A percentile compares a stretch with the other conserved stretches of the same genome.
These are phyloP conservation scores for Macrochelys suwanniensis DNA, from an alignment of 2,797 vertebrate genomes.

Conservation along the genomic window DNA sequence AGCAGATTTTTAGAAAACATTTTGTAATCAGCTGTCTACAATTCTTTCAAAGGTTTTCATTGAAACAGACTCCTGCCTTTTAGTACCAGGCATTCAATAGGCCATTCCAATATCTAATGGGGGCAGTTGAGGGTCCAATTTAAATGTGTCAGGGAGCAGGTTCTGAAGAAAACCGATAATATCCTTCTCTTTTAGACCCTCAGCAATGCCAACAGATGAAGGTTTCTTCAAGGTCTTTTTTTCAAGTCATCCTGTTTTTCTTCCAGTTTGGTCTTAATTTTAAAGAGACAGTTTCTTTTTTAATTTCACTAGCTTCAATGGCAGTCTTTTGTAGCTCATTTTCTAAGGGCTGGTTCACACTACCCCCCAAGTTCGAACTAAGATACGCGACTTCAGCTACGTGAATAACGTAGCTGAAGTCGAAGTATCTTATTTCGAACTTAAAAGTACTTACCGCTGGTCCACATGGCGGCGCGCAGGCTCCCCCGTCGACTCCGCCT, in stretches of 20 bases:
- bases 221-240: background rate
- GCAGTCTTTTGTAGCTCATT: background rate
- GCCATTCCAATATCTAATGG: background rate
- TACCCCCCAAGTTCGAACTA: too few relatives aligned
- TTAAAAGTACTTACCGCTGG: too few relatives aligned
- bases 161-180: too few relatives aligned
- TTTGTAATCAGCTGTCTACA: background rate
- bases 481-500: too few relatives aligned
- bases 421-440: too few relatives aligned
- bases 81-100: background rate
- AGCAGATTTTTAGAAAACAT: background rate
- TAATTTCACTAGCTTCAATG: background rate
- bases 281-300: background rate
- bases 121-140: background rate
- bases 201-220: background rate
- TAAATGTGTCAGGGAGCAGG: too few relatives aligned
- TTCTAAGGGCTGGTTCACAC: background rate
- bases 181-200: background rate
- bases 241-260: too few relatives aligned
- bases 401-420: too few relatives aligned
- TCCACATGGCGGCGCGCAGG: too few relatives aligned
- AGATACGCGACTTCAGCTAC: too few relatives aligned
- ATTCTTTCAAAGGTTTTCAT: too few relatives aligned
- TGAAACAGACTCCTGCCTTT: background rate
- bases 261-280: background rate